A percentile compares a stretch with the other conserved stretches of the same genome.
These are phyloP conservation scores for Centropus unirufus DNA, from an alignment of 2,113 vertebrate genomes.

Conservation along the genomic window DNA sequence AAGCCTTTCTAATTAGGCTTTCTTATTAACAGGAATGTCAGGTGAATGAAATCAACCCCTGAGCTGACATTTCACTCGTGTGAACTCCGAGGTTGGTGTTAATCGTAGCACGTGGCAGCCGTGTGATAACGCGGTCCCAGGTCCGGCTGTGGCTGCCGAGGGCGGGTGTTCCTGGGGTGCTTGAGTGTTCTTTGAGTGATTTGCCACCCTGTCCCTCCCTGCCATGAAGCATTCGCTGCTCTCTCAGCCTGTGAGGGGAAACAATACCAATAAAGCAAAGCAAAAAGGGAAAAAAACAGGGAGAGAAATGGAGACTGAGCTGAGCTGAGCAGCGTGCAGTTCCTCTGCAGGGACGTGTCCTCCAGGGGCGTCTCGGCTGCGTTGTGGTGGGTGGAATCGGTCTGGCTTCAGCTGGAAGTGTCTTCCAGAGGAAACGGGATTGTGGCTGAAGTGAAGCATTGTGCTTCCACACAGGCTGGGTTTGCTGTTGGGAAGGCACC, in stretches of 20 bases:
- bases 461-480: neutral
- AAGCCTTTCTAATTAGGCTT: slow-evolving; percentile 82
- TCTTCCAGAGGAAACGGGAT: neutral
- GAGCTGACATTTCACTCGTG: slow-evolving; percentile 66
- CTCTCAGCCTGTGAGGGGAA: neutral
- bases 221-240: neutral
- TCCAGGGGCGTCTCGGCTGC: slow-evolving; percentile 14
- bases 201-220: neutral
- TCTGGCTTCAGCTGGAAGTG: neutral
- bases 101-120: slow-evolving; percentile 16
- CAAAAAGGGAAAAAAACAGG: neutral
- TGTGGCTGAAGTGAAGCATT: neutral
- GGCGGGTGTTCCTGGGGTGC: neutral
- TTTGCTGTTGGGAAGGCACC: neutral
- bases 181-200: neutral
- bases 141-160: neutral
- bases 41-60: slow-evolving; percentile 73
- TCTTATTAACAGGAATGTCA: slow-evolving; percentile 78
- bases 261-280: neutral
- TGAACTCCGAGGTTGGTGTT: slow-evolving; percentile 41
- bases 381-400: neutral
- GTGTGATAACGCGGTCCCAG: neutral
- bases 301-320: neutral
- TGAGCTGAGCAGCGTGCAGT: neutral
- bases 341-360: neutral